phyloP scores from a whole-genome alignment of 2,888 invertebrate genomes.

The Tetheella fluctuosa region DNA sequence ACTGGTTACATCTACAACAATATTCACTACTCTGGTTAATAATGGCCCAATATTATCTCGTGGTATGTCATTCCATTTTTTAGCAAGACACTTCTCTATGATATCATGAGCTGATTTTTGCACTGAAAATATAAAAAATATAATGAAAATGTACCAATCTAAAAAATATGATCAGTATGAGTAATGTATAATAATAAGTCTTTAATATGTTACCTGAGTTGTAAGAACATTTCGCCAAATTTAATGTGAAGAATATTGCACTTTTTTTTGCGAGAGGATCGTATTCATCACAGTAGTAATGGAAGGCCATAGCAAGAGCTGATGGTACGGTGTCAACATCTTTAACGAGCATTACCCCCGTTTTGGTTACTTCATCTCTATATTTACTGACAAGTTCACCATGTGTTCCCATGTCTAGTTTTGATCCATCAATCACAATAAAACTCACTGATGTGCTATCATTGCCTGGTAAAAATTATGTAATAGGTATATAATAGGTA shows the following conservation, averaged over 20 bases:
- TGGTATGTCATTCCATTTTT: slow-evolving; percentile 66
- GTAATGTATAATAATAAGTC: too few relatives aligned
- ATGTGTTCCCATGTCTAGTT: slow-evolving; percentile 56
- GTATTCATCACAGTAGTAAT: slow-evolving; percentile 79
- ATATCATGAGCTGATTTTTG: slow-evolving; percentile 52
- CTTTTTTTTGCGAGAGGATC: slow-evolving; percentile 71
- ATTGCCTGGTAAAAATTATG: slow-evolving; percentile 60
- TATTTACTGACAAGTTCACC: slow-evolving; percentile 65
- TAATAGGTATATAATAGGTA: too few relatives aligned
- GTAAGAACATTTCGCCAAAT: slow-evolving; percentile 61
- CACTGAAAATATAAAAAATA: slow-evolving; percentile 45
- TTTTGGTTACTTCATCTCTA: slow-evolving; percentile 52
- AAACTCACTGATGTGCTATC: slow-evolving; percentile 50
- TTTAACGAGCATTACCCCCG: slow-evolving; percentile 71
- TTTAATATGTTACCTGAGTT: slow-evolving; percentile 43
- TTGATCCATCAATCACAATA: slow-evolving; percentile 55
- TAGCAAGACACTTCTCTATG: slow-evolving; percentile 69
- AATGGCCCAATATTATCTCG: slow-evolving; percentile 67
- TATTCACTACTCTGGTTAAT: slow-evolving; percentile 67
- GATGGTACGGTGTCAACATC: slow-evolving; percentile 68
- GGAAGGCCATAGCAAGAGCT: slow-evolving; percentile 75
- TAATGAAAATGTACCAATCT: slow-evolving; percentile 3
- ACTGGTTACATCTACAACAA: slow-evolving; percentile 66
- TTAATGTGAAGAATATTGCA: slow-evolving; percentile 76
- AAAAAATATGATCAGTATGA: neutral